A percentile compares a stretch with the other conserved stretches of the same genome.
Conservation (phyloP, 1,140 invertebrate genomes). For the Archivesica marissinica region DNA sequence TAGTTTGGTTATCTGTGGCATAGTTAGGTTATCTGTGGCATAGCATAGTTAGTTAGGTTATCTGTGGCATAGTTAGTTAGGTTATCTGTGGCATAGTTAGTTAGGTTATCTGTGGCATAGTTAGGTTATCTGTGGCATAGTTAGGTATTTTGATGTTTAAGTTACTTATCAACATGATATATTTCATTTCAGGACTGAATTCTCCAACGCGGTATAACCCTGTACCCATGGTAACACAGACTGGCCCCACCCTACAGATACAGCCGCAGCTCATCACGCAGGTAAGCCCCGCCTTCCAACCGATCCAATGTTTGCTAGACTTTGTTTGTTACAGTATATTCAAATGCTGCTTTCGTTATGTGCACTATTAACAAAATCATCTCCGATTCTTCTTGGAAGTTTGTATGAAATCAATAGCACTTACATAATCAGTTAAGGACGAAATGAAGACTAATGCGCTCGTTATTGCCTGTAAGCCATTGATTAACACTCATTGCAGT, state of each 20-base stretch:
- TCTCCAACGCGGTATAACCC: slow-evolving; percentile 89
- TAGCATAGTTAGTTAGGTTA: no score
- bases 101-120: no score
- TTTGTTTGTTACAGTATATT: slow-evolving; percentile 41
- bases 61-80: no score
- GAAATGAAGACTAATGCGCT: no score
- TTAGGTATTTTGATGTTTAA: background rate
- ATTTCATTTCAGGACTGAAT: slow-evolving; percentile 76
- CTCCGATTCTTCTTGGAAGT: background rate
- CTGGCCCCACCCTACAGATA: slow-evolving; percentile 87
- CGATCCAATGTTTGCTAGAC: background rate
- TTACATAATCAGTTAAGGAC: no score
- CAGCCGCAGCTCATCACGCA: slow-evolving; percentile 85
- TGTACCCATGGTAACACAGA: slow-evolving; percentile 90
- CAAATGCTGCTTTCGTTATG: slow-evolving; percentile 15
- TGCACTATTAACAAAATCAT: slow-evolving; percentile 16
- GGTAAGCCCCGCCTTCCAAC: slow-evolving; percentile 68
- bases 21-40: no score
- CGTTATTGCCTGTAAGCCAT: no score
- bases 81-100: no score
- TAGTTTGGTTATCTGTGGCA: no score
- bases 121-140: background rate
- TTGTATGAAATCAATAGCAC: no score
- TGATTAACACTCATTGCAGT: no score
- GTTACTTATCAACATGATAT: background rate